Evolutionary conservation across 2,113 vertebrate genomes (phyloP), one percentile per base, ranked within the genome.

Genomic region (Cyrtonyx montezumae): DNA sequence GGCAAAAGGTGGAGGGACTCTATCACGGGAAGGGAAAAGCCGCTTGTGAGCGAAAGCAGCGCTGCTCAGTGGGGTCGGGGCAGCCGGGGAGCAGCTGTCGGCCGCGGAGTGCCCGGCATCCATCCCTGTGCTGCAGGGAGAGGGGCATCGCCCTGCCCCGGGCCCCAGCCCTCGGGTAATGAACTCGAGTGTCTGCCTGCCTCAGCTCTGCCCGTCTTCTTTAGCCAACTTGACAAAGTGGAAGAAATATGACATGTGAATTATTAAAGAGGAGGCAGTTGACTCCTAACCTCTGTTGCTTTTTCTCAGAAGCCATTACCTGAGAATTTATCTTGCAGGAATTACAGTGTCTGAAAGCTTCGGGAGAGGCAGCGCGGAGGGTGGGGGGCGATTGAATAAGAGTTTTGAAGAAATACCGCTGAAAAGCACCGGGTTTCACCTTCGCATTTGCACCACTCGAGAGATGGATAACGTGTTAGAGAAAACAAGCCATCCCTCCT

Each of bases 231-330:
- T 97, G 97, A 97, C 97, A 97, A 90, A 94, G 91, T 96, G 95
- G 96, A 96, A 97, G 95, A 97, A 97, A 98, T 96, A 97, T 96
- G 97, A 97, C 97, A 97, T 46, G 96, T 97, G 97, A 97, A 97
- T 98, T 98, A 98, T 97, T 98, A 97, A 98, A 97, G 97, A 97
- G 96, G 88, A 95, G 94, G 92, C 95, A 97, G 97, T 97, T 98
- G 97, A 98, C 98, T 98, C 97, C 94, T 97, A 93, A 97, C 97
- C 96, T 91, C 96, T 92, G 82, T 80, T 95, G 95, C 96, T 97
- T 96, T 96, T 96, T 92, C 95, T 95, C 93, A 96, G 96, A 94
- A 95, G 89, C 97, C 95, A 97, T 98, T 97, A 98, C 97, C 97
- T 97, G 96, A 90, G 93, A 88, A 96, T 98, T 97, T 97, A 97